Evolutionary conservation across 2,797 vertebrate species (phyloP).

Genomic region (Ataeniobius toweri): DNA sequence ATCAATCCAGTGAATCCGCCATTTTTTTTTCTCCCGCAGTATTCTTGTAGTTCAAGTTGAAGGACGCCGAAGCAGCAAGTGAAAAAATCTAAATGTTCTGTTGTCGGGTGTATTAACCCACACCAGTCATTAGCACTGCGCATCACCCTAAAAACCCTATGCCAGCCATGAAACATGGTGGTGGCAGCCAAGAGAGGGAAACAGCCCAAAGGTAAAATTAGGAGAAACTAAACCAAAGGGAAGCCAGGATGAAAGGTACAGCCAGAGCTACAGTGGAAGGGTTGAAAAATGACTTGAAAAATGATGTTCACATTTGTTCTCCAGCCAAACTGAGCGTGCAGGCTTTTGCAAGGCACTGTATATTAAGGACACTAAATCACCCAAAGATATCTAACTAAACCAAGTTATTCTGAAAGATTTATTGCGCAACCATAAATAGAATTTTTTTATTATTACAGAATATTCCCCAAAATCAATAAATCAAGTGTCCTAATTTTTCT

Average conservation of each 20-base stretch:
- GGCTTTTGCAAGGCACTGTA: neutral
- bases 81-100: too few relatives aligned
- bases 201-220: neutral
- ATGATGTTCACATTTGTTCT: too few relatives aligned
- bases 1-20: too few relatives aligned
- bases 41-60: too few relatives aligned
- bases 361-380: neutral
- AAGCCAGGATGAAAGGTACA: neutral
- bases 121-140: neutral
- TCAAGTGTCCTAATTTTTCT: constrained; percentile 14
- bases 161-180: neutral
- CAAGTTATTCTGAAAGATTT: constrained; percentile 3
- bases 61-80: too few relatives aligned
- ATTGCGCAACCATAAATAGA: neutral
- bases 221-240: neutral
- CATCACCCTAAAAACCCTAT: neutral
- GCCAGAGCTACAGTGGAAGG: too few relatives aligned
- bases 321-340: too few relatives aligned
- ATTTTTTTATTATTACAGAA: neutral
- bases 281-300: too few relatives aligned
- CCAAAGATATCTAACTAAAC: neutral
- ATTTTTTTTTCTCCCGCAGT: too few relatives aligned
- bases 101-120: too few relatives aligned
- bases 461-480: neutral
- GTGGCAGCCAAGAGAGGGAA: neutral